Base-by-base conservation (phyloP, 2,797 vertebrate species). In the Tinamus major region DNA sequence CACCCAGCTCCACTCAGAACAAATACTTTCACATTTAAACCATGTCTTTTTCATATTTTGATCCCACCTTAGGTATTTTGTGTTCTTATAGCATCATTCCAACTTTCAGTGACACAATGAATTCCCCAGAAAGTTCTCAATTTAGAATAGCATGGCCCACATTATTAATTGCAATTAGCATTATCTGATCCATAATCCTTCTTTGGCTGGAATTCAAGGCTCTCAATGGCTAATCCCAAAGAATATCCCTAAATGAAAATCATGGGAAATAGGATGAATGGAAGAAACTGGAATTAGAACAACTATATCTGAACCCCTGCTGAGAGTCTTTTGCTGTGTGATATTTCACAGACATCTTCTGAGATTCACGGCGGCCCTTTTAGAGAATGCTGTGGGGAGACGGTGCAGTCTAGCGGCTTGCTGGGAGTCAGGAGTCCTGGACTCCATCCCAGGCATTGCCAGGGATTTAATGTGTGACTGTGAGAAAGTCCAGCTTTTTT, bases 151-250 rank as follows among this genome's bases (percentile, higher is more conserved):
- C 44, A 44, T 56, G 67, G 39, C 55, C 46, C 63, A 65, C 37
- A 42, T 89, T 81, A 87, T 95, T 94, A 93, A 63, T 49, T 87
- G n/a, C 76, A 92, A 89, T 93, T 89, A 93, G 27, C 31, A 44
- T 85, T 96, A 92, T 94, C 94, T 89, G 85, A 83, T 87, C 85
- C 44, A 49, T 94, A 93, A 96, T 95, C 83, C 84, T 29, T n/a
- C 39, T 91, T 84, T 96, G 89, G 76, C 74, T 94, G 77, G 92
- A 93, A 72, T 9, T 90, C 76, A 92, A 75, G 26, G 24, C 78
- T 86, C 67, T 86, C 35, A 70, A 44, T 79, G 87, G 56, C 74
- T 94, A 92, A 95, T 92, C 91, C 85, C 59, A 84, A 81, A 89
- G 48, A 78, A 48, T 59, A 37, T 20, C 72, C 58, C 33, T 33